Base-by-base conservation (phyloP, 1,140 invertebrate species). In the Marisa cornuarietis region DNA sequence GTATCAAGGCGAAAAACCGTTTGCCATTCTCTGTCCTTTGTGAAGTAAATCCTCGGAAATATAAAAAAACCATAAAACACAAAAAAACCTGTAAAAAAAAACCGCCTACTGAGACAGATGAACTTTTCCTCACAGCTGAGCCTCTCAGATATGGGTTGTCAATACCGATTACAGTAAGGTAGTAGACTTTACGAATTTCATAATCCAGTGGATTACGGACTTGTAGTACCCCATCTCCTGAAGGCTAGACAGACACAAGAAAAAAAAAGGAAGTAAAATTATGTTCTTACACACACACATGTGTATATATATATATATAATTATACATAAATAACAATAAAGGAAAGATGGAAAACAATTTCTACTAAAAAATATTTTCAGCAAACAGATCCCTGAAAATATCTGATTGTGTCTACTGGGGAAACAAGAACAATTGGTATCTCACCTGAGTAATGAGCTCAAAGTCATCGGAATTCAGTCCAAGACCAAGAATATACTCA, bases 151-250 rank as follows among this genome's bases (percentile, higher is more conserved):
- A 68, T n/a, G 49, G 74, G 72, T 86, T 86, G 54, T 87, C 87
- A 22, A 42, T 80, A 18, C 83, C 87, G 42, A 74, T 63, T 2
- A 86, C 54, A 24, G 65, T 42, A 13, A 87, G 71, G 18, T 84
- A 79, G 66, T 87, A 87, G 3, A 58, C 31, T 18, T 58, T 72
- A 18, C 58, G 78, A 16, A 49, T 83, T 52, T 87, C 85, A 78
- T 79, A 82, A 72, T 87, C 85, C n/a, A 87, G 78, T 10, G 24
- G 7, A 10, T 51, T n/a, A 14, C 14, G 22, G 61, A 76, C 62
- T 61, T 65, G 75, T 16, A 76, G 26, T 24, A 20, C n/a, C 16
- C 61, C 75, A 24, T 16, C 18, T 22, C 24, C 42, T 76, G 9
- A 7, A 18, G 31, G 69, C 18, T 71, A 11, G 51, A 9, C 69